Percentiles rank a stretch among this genome's conserved stretches.
Evolutionary conservation across 2,113 vertebrate genomes (phyloP).

Genomic region (Garra rufa): DNA sequence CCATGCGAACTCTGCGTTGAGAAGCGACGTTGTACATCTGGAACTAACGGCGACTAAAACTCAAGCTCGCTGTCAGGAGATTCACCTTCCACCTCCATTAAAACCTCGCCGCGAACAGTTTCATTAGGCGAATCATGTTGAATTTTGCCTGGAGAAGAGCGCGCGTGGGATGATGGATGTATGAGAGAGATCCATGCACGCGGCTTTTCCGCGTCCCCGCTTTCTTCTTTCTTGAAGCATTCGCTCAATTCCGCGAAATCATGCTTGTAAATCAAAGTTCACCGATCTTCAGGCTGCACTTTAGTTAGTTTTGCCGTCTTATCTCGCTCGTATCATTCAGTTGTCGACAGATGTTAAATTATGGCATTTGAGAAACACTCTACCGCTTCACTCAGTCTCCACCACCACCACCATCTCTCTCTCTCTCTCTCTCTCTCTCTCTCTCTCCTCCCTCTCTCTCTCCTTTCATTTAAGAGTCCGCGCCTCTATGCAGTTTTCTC

Average conservation of each 20-base stretch:
- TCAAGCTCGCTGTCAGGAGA: conserved; percentile 56
- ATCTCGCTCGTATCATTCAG: conserved; percentile 50
- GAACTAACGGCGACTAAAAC: conserved; percentile 62
- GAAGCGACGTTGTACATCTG: conserved; percentile 34
- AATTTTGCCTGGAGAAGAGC: conserved; percentile 49
- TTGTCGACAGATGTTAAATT: conserved; percentile 54
- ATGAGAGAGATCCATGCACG: conserved; percentile 42
- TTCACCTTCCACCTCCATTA: conserved; percentile 65
- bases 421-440: conserved; percentile 43
- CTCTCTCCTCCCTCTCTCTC: conserved; percentile 40
- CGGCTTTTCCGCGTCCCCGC: conserved; percentile 8
- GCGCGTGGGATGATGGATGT: conserved; percentile 51
- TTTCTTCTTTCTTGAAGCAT: conserved; percentile 33
- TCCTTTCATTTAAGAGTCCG: conserved; percentile 14
- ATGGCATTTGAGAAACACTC: conserved; percentile 59
- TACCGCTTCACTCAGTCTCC: conserved; percentile 33
- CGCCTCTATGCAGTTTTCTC: neutral
- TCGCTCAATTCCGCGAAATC: conserved; percentile 18
- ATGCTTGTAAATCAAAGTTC: conserved; percentile 32
- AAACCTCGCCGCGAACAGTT: conserved; percentile 55
- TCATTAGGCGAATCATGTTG: conserved; percentile 51
- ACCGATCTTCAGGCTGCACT: conserved; percentile 13
- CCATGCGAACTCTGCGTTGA: conserved; percentile 69
- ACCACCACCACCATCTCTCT: neutral
- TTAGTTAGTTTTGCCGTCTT: conserved; percentile 65